Conservation (phyloP, 1,140 invertebrate genomes). For the Charaxes varanes region DNA sequence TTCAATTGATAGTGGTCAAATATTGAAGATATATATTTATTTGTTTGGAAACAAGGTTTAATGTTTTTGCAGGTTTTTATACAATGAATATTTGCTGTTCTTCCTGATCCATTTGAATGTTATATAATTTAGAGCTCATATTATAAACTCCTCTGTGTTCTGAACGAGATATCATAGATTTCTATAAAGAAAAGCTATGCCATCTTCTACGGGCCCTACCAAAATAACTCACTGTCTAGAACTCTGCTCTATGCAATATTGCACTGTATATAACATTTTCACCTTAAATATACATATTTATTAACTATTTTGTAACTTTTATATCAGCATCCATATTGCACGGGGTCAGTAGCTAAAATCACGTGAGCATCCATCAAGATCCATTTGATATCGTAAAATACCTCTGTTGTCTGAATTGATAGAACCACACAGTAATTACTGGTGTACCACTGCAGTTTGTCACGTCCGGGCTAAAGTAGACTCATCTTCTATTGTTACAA, state of each 20-base stretch:
- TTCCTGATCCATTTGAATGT: too few relatives aligned
- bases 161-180: too few relatives aligned
- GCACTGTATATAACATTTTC: not conserved
- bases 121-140: too few relatives aligned
- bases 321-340: too few relatives aligned
- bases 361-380: constrained; percentile 16
- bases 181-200: too few relatives aligned
- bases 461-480: not conserved
- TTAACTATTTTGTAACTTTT: too few relatives aligned
- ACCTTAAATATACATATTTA: not conserved
- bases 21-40: constrained; percentile 32
- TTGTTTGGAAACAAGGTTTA: constrained; percentile 13
- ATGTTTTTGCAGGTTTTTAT: constrained; percentile 1
- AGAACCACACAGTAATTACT: constrained; percentile 46
- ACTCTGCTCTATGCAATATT: too few relatives aligned
- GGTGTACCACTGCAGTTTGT: constrained; percentile 8
- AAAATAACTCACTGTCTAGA: too few relatives aligned
- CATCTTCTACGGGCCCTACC: too few relatives aligned
- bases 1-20: constrained; percentile 28
- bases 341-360: constrained; percentile 1
- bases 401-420: constrained; percentile 43
- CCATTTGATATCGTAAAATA: constrained; percentile 22
- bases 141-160: too few relatives aligned
- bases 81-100: too few relatives aligned
- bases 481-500: not conserved